A percentile compares a stretch with the other conserved stretches of the same genome.
Evolutionary conservation across 2,888 invertebrate species (phyloP).

Genomic region (Calameuta pallipes): DNA sequence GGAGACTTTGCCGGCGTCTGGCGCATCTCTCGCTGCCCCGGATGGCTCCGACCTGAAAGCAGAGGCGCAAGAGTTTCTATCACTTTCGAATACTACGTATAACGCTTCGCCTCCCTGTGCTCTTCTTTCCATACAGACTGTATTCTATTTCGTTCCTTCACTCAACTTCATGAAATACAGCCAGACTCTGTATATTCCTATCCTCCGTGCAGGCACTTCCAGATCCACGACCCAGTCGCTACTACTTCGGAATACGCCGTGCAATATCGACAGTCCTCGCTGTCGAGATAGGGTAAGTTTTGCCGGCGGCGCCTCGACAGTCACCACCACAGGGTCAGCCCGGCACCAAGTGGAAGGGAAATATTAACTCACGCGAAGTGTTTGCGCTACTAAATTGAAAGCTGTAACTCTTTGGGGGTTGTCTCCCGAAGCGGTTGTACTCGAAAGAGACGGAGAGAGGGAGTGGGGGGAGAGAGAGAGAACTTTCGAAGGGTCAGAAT

Average conservation of each 20-base stretch:
- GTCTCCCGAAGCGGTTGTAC: conserved; percentile 34
- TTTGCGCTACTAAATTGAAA: conserved; percentile 56
- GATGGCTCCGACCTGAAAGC: conserved; percentile 1
- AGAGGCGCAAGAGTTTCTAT: neutral
- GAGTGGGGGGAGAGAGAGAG: conserved; percentile 5
- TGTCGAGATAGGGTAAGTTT: conserved; percentile 24
- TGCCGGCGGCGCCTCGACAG: conserved; percentile 29
- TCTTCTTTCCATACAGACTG: neutral
- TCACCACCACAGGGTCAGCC: conserved; percentile 15
- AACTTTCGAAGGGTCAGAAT: neutral
- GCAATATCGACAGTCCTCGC: neutral
- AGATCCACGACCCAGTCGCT: neutral
- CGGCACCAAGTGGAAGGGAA: conserved; percentile 25
- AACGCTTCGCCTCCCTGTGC: neutral
- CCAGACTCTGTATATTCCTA: neutral
- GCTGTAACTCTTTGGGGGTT: conserved; percentile 51
- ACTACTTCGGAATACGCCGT: neutral
- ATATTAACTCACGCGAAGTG: conserved; percentile 43
- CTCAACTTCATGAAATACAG: neutral
- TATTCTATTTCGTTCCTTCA: neutral
- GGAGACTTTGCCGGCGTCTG: conserved; percentile 4
- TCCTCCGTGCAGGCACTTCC: neutral
- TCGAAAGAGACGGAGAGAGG: conserved; percentile 19
- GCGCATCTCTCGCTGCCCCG: conserved; percentile 1
- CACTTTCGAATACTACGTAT: neutral